Conservation (phyloP, 2,113 vertebrate genomes). For the Arenaria interpres region DNA sequence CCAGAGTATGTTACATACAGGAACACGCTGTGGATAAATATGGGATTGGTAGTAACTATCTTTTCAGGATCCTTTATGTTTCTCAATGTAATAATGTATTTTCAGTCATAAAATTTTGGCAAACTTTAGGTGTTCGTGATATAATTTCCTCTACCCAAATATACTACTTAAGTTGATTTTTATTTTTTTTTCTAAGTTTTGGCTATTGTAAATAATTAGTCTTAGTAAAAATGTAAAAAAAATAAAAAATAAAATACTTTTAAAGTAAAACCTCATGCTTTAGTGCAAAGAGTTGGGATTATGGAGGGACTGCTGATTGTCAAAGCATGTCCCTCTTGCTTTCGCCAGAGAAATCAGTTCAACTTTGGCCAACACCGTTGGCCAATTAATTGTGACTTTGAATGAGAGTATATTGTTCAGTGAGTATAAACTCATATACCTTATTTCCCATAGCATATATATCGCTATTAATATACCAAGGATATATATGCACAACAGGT, state of each 20-base stretch:
- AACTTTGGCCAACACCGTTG: background rate
- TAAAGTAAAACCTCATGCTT: background rate
- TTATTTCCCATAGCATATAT: background rate
- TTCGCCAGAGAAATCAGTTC: background rate
- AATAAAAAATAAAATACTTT: background rate
- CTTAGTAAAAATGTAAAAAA: background rate
- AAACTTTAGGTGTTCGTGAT: background rate
- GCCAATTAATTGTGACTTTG: background rate
- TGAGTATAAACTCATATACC: background rate
- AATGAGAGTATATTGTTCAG: background rate
- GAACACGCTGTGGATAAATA: background rate
- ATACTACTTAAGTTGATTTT: background rate
- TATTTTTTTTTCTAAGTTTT: background rate
- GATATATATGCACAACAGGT: background rate
- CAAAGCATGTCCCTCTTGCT: background rate
- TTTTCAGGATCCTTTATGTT: background rate
- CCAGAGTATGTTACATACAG: background rate
- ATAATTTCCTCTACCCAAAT: background rate
- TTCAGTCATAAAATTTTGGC: background rate
- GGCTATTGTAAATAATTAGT: background rate
- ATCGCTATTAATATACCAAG: background rate
- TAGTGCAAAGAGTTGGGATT: background rate
- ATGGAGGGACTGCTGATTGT: background rate
- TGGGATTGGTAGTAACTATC: background rate
- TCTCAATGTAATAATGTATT: background rate